Evolutionary conservation across 1,140 invertebrate species (phyloP), one percentile per base, ranked within the genome.

Genomic region (Monochamus saltuarius): DNA sequence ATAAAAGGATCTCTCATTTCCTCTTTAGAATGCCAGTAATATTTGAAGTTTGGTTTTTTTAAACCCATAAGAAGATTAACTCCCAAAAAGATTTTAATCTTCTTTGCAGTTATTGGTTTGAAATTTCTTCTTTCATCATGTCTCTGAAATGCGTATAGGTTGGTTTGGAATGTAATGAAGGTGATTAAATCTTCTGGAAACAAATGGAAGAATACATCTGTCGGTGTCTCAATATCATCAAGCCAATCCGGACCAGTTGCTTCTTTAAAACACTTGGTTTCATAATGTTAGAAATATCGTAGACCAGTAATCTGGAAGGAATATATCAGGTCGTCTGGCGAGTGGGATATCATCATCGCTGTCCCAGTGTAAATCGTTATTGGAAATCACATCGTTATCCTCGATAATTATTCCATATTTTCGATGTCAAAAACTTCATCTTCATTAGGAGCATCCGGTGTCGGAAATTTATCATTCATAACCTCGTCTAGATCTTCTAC

Each of bases 171-270:
- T 29, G 37, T 22, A 7, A 56, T 45, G 11, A 46, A 4, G 11
- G 34, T 35, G 10, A 56, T 56, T n/a, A 56, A 35, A n/a, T 34
- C 35, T n/a, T 56, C 34, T 11, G 39, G 16, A 36, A 56, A 56
- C 10, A 56, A 34, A 34, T 47, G 42, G 2, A 56, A 38, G 19
- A 56, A 56, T 13, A 35, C 16, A 16, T 56, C 54, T 46, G 54
- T 56, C 10, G 54, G 54, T 17, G 54, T 56, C 39, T 56, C 54
- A 22, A 56, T 29, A 47, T 17, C 13, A 47, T 56, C 54, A 9
- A 22, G 54, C 13, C 46, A 43, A 14, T 29, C 16, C 9, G 42
- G 39, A 46, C 40, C 40, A 56, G 9, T 22, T n/a, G 10, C 11
- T 35, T 47, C 54, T n/a, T 4, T 3, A 45, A 56, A 46, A 4